These are phyloP conservation scores for Congeria kusceri DNA, from an alignment of 2,888 invertebrate species.

Conservation along the genomic window DNA sequence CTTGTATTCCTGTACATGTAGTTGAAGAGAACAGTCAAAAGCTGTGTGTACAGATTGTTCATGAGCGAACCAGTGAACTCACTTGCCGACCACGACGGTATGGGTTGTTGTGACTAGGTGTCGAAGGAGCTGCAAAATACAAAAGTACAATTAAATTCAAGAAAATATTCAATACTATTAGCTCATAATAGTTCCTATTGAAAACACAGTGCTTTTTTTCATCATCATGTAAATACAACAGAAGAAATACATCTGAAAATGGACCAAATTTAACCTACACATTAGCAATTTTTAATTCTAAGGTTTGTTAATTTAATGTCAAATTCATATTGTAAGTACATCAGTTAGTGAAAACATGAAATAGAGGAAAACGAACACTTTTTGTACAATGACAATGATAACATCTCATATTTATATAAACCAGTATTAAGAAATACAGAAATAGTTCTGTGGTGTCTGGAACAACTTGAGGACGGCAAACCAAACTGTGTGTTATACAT, in stretches of 20 bases:
- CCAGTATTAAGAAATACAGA: background rate
- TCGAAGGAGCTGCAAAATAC: slow-evolving; percentile 70
- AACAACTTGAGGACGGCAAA: background rate
- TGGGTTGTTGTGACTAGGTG: slow-evolving; percentile 73
- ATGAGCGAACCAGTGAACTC: slow-evolving; percentile 61
- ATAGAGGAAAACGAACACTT: background rate
- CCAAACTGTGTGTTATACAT: background rate
- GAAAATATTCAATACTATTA: too few species aligned
- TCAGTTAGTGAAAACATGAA: too few species aligned
- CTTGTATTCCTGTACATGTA: background rate
- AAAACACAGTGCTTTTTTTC: too few species aligned
- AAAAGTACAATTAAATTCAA: background rate
- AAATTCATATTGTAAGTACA: too few species aligned
- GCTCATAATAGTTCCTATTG: too few species aligned
- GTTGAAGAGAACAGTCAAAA: background rate
- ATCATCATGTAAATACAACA: too few species aligned
- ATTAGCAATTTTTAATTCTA: too few species aligned
- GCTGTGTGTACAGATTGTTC: slow-evolving; percentile 22
- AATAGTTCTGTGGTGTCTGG: background rate
- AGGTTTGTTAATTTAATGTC: background rate
- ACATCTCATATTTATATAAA: too few species aligned
- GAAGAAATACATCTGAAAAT: too few species aligned
- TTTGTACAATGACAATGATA: background rate
- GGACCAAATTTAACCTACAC: too few species aligned
- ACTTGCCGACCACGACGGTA: slow-evolving; percentile 67